Evolutionary conservation across 2,888 invertebrate genomes (phyloP).

Genomic region (Eupithecia abbreviata): DNA sequence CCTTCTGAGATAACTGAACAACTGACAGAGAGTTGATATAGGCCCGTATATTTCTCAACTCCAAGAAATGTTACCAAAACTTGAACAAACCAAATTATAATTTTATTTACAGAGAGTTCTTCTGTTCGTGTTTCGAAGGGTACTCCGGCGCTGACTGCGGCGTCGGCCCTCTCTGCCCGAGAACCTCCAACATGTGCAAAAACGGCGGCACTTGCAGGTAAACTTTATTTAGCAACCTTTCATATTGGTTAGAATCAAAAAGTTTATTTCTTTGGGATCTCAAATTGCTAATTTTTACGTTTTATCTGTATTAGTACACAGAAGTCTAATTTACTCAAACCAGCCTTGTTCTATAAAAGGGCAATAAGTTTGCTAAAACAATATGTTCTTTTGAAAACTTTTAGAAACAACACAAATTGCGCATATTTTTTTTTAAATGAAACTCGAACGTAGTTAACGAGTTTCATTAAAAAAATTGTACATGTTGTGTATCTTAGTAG

Average conservation of each 20-base stretch:
- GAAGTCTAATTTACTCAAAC: no score
- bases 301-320: no score
- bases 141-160: slow-evolving; percentile 92
- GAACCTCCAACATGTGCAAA: slow-evolving; percentile 85
- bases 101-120: slow-evolving; percentile 85
- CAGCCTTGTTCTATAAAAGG: no score
- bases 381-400: no score
- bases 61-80: not conserved
- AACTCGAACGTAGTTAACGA: no score
- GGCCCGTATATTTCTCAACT: not conserved
- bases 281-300: no score
- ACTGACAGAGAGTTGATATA: not conserved
- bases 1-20: not conserved
- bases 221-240: slow-evolving; percentile 43
- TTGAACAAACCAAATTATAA: not conserved
- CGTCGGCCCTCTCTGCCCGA: slow-evolving; percentile 90
- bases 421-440: no score
- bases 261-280: no score
- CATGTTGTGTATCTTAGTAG: no score
- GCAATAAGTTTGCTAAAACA: no score
- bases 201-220: slow-evolving; percentile 95
- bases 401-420: no score
- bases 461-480: no score
- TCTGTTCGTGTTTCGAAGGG: slow-evolving; percentile 91
- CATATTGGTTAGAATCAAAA: slow-evolving; percentile 8